Percentiles rank a stretch among this genome's conserved stretches.
phyloP scores from a whole-genome alignment of 2,888 invertebrate genomes.

The Pollenia griseotomentosa region DNA sequence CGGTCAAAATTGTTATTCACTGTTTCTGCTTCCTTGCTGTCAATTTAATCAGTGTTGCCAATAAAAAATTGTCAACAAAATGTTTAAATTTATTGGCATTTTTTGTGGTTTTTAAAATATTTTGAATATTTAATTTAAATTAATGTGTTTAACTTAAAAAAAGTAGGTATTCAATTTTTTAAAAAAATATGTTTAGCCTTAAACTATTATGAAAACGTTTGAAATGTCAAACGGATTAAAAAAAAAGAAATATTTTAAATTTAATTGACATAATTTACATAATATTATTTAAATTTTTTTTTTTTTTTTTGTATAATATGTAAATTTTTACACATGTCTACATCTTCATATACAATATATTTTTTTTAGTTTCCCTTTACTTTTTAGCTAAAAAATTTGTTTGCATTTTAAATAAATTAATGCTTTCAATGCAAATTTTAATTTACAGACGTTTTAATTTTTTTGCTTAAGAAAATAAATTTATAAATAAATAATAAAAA shows the following conservation, averaged over 20 bases:
- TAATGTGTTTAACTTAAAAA: neutral
- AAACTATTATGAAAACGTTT: slow-evolving; percentile 3
- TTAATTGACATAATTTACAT: slow-evolving; percentile 64
- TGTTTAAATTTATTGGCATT: slow-evolving; percentile 6
- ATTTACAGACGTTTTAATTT: slow-evolving; percentile 26
- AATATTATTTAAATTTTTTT: slow-evolving; percentile 32
- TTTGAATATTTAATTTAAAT: slow-evolving; percentile 1
- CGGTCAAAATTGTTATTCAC: neutral
- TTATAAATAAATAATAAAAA: neutral
- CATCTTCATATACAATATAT: too few relatives aligned
- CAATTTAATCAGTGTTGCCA: slow-evolving; percentile 11
- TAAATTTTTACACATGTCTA: slow-evolving; percentile 18
- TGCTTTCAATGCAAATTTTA: slow-evolving; percentile 57
- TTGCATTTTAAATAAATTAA: slow-evolving; percentile 60
- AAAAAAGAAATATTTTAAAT: slow-evolving; percentile 22
- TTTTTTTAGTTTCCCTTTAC: neutral
- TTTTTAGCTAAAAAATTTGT: slow-evolving; percentile 23
- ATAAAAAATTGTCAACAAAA: neutral
- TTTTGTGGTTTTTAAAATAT: neutral
- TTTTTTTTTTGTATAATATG: neutral
- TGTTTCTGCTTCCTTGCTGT: neutral
- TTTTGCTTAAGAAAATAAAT: slow-evolving; percentile 19
- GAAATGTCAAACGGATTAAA: slow-evolving; percentile 14
- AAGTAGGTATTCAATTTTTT: neutral
- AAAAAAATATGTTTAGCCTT: too few relatives aligned